Conservation (phyloP, 2,113 vertebrate species). For the Serilophus lunatus region DNA sequence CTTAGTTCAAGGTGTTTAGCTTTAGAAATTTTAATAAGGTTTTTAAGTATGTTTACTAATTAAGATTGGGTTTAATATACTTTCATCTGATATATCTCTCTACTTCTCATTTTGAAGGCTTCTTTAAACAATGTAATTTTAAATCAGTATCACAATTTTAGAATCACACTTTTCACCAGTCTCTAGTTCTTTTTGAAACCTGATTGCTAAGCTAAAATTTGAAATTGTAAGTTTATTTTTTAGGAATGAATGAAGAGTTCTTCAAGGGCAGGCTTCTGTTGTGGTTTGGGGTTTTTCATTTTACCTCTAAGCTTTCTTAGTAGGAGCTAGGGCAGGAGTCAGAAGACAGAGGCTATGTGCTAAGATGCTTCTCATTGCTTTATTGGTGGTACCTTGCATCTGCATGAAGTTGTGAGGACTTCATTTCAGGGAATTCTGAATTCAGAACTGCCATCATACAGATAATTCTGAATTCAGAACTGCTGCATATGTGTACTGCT, state of each 20-base stretch:
- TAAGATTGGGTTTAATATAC: background rate
- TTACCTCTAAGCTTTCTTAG: background rate
- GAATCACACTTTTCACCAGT: background rate
- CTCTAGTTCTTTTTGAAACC: background rate
- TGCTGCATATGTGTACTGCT: background rate
- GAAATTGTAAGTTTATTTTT: background rate
- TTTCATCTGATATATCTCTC: background rate
- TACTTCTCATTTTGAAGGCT: background rate
- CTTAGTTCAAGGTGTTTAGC: background rate
- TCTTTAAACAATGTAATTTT: background rate
- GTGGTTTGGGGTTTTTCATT: background rate
- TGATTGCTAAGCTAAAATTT: background rate
- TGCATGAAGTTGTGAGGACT: background rate
- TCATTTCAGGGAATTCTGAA: background rate
- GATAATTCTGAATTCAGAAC: background rate
- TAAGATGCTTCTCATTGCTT: background rate
- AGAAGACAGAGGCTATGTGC: background rate
- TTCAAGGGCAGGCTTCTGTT: background rate
- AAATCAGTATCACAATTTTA: no score
- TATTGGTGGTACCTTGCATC: background rate
- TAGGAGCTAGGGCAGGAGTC: background rate
- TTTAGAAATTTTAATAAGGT: background rate
- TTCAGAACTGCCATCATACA: background rate
- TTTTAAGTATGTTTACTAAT: background rate
- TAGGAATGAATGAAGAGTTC: background rate